Conservation (phyloP, 1,140 invertebrate genomes). For the Alviniconcha marisindica region DNA sequence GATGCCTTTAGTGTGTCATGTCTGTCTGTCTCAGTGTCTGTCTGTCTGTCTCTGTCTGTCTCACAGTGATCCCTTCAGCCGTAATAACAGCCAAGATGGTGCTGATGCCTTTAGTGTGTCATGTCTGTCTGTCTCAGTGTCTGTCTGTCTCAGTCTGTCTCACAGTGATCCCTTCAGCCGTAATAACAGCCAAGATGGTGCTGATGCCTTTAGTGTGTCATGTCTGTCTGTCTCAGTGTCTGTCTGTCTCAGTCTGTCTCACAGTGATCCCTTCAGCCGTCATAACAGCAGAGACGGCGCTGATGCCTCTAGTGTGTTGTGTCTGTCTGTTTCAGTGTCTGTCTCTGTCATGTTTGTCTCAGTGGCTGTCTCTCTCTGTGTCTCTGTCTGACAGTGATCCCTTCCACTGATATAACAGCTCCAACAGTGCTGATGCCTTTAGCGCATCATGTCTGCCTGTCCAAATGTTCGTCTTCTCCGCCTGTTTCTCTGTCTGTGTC, state of each 20-base stretch:
- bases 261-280: no score
- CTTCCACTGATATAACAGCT: no score
- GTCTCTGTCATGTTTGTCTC: not conserved
- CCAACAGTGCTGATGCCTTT: no score
- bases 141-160: not conserved
- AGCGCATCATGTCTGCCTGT: not conserved
- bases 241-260: not conserved
- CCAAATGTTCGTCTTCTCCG: not conserved
- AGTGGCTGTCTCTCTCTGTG: no score
- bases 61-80: no score
- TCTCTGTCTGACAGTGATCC: not conserved
- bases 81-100: no score
- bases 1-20: not conserved
- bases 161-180: no score
- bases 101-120: no score
- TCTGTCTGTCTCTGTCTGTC: not conserved
- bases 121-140: not conserved
- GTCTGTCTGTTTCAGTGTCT: slow-evolving; percentile 1
- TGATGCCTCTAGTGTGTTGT: not conserved
- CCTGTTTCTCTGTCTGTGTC: not conserved
- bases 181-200: no score
- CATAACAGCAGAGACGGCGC: no score
- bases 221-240: not conserved
- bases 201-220: not conserved
- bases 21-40: not conserved